Evolutionary conservation across 1,140 invertebrate genomes (phyloP).

Genomic region (Pinna nobilis): DNA sequence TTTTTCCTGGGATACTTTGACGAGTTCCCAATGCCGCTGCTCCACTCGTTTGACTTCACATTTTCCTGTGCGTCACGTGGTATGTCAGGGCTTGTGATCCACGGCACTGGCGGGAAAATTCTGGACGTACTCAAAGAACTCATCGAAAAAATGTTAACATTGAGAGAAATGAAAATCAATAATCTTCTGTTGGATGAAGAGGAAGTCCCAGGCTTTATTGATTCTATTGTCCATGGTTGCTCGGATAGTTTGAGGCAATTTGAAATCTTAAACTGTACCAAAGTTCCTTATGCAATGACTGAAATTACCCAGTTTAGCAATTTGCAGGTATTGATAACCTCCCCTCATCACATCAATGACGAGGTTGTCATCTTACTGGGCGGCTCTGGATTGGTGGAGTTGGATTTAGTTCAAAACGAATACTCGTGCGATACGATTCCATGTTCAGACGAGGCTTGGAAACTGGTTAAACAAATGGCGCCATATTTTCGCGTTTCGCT

Average conservation of each 20-base stretch:
- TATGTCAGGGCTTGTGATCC: conserved; percentile 76
- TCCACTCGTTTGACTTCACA: conserved; percentile 80
- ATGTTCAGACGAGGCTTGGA: conserved; percentile 60
- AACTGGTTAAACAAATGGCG: conserved; percentile 54
- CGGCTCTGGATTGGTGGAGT: conserved; percentile 79
- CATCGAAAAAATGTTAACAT: conserved; percentile 81
- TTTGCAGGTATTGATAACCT: conserved; percentile 82
- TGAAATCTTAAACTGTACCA: conserved; percentile 85
- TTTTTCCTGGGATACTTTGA: conserved; percentile 59
- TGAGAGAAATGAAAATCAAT: conserved; percentile 83
- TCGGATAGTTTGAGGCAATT: conserved; percentile 81
- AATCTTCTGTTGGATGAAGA: conserved; percentile 84
- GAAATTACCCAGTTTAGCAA: conserved; percentile 86
- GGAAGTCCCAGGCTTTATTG: conserved; percentile 79
- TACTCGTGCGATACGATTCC: conserved; percentile 75
- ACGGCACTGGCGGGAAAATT: conserved; percentile 83
- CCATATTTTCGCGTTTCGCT: conserved; percentile 60
- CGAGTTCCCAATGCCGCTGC: conserved; percentile 66
- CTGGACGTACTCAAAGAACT: conserved; percentile 75
- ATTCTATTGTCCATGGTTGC: conserved; percentile 80
- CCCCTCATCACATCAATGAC: conserved; percentile 88
- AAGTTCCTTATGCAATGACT: conserved; percentile 82
- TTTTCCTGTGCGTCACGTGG: conserved; percentile 84
- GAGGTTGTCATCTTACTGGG: conserved; percentile 80
- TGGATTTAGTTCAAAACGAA: conserved; percentile 87